phyloP scores from a whole-genome alignment of 2,888 invertebrate species.

The Ditylenchus weischeri region DNA sequence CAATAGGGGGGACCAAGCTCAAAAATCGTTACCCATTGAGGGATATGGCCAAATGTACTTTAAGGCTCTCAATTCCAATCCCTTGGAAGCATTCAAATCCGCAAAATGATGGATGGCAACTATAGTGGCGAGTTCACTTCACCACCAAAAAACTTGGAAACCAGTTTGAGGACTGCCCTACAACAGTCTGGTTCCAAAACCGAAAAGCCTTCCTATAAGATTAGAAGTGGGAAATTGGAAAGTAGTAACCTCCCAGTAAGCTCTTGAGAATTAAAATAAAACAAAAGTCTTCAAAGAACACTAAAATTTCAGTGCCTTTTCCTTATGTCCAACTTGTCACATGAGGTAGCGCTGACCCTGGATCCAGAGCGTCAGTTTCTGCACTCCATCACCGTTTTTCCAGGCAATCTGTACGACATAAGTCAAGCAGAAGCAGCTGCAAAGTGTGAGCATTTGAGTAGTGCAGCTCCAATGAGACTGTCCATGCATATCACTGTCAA shows the following conservation, averaged over 20 bases:
- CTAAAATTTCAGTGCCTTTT: conserved; percentile 45
- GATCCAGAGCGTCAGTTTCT: conserved; percentile 41
- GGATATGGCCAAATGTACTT: no score
- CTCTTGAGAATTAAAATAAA: neutral
- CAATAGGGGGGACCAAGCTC: no score
- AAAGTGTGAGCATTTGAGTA: neutral
- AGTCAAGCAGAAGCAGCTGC: conserved; percentile 8
- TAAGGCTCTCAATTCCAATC: conserved; percentile 8
- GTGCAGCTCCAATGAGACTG: neutral
- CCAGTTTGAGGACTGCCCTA: neutral
- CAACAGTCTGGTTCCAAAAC: neutral
- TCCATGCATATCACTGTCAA: conserved; percentile 30
- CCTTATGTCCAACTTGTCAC: conserved; percentile 44
- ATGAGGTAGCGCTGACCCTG: conserved; percentile 47
- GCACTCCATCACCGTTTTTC: conserved; percentile 50
- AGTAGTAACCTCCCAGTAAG: conserved; percentile 18
- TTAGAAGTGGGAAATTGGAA: conserved; percentile 16
- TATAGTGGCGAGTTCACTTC: conserved; percentile 13
- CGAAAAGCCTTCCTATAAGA: conserved; percentile 5
- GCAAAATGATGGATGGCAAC: conserved; percentile 12
- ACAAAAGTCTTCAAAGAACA: conserved; percentile 1
- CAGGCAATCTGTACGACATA: conserved; percentile 37
- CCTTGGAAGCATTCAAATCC: conserved; percentile 12
- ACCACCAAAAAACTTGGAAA: no score
- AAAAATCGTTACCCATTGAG: no score